Evolutionary conservation across 1,140 invertebrate species (phyloP), one percentile per base, ranked within the genome.

Genomic region (Monomorium pharaonis): DNA sequence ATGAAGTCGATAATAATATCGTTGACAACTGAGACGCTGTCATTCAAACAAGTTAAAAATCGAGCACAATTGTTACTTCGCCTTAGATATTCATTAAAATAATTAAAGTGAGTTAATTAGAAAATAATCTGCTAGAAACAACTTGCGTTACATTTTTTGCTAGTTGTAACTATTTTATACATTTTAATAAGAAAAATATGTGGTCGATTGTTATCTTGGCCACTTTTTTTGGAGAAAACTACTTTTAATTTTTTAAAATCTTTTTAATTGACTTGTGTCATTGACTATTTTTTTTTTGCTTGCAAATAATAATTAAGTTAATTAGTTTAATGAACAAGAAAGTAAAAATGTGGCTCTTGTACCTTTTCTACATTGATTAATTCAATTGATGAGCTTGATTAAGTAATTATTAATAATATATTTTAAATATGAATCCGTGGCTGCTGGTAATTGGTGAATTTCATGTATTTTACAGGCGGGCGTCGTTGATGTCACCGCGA

Each of bases 401-500:
- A 1, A 37, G 4, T 7, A 37, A 2, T 37, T 37, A 37, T 37
- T 3, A 37, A n/a, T n/a, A 1, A 10, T 30, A 21, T 14, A 44
- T 62, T 49, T 65, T 16, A 37, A 27, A 58, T 27, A 44, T 60
- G 18, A 33, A 21, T 60, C 2, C 14, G 21, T 24, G 16, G n/a
- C 18, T 80, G 14, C 4, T 21, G n/a, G n/a, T 33, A 63, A n/a
- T 37, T 10, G 1, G 1, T 56, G 27, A 80, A 56, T 18, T 14
- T 80, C 5, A 49, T 67, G 49, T 37, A 18, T 75, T 89, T 87
- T 96, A 9, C 95, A 98, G 99, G 92, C 96, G 98, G 88, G 98
- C 99, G 33, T 99, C 99, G 0, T 98, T 99, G 97, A 99, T 99
- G 98, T 99, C 99, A 10, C 99, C 99, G 0, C 96, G 99, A 49